Percentiles rank a stretch among this genome's conserved stretches.
Conservation (phyloP, 2,888 invertebrate species). For the Trilocha varians region DNA sequence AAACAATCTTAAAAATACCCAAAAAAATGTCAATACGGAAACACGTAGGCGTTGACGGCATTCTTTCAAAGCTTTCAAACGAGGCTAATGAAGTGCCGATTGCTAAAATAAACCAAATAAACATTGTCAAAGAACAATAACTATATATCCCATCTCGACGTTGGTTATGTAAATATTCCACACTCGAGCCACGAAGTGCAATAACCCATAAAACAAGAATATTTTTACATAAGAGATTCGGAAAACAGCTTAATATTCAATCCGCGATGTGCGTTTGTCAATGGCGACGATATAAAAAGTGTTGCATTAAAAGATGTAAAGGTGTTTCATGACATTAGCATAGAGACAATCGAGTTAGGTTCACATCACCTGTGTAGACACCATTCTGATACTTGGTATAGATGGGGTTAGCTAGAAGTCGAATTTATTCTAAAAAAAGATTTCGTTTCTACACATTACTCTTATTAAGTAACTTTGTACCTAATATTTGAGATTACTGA, state of each 20-base stretch:
- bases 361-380: constrained; percentile 44
- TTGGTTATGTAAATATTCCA: neutral
- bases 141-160: neutral
- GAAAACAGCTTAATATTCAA: constrained; percentile 41
- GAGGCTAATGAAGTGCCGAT: neutral
- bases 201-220: neutral
- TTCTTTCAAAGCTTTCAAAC: neutral
- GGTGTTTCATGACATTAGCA: constrained; percentile 45
- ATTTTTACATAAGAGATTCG: neutral
- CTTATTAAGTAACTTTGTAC: no score
- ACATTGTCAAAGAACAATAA: neutral
- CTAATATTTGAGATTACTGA: no score
- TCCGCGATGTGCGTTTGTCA: constrained; percentile 39
- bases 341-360: constrained; percentile 49
- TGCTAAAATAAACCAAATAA: neutral
- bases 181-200: neutral
- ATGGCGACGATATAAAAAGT: constrained; percentile 39
- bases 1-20: no score
- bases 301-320: constrained; percentile 27
- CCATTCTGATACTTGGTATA: constrained; percentile 35
- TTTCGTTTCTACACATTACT: no score
- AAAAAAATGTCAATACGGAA: neutral
- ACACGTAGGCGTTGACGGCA: neutral
- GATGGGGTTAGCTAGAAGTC: no score
- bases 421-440: no score